Conservation (phyloP, 2,797 vertebrate genomes). For the Lates japonicus region DNA sequence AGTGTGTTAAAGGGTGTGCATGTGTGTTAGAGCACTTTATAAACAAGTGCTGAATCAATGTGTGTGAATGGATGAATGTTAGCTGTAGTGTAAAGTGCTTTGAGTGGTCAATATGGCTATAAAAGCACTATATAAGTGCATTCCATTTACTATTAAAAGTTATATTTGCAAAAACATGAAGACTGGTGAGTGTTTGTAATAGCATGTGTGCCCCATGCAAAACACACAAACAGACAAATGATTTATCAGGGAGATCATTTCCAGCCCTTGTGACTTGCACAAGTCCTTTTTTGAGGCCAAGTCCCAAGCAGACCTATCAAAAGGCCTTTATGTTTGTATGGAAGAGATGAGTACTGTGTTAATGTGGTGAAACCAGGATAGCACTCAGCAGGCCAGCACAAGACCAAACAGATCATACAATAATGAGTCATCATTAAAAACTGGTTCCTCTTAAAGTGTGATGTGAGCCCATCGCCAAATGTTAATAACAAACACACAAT, state of each 20-base stretch:
- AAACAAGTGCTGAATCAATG: too few relatives aligned
- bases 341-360: conserved; percentile 46
- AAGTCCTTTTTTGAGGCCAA: conserved; percentile 47
- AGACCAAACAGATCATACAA: conserved; percentile 55
- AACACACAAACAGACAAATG: conserved; percentile 12
- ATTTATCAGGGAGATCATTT: conserved; percentile 30
- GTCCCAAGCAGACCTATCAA: conserved; percentile 48
- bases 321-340: conserved; percentile 57
- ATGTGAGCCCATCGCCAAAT: conserved; percentile 8
- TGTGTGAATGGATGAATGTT: too few relatives aligned
- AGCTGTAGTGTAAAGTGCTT: too few relatives aligned
- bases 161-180: neutral
- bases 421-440: conserved; percentile 49
- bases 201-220: neutral
- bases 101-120: too few relatives aligned
- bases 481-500: conserved; percentile 30
- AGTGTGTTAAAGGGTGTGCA: too few relatives aligned
- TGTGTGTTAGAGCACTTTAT: too few relatives aligned
- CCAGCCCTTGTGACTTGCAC: conserved; percentile 67
- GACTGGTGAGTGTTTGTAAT: neutral
- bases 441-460: neutral
- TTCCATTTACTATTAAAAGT: too few relatives aligned
- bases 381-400: conserved; percentile 51
- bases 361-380: conserved; percentile 39
- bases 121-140: too few relatives aligned